Base-by-base conservation (phyloP, 2,888 invertebrate genomes). In the Orthosia gothica region DNA sequence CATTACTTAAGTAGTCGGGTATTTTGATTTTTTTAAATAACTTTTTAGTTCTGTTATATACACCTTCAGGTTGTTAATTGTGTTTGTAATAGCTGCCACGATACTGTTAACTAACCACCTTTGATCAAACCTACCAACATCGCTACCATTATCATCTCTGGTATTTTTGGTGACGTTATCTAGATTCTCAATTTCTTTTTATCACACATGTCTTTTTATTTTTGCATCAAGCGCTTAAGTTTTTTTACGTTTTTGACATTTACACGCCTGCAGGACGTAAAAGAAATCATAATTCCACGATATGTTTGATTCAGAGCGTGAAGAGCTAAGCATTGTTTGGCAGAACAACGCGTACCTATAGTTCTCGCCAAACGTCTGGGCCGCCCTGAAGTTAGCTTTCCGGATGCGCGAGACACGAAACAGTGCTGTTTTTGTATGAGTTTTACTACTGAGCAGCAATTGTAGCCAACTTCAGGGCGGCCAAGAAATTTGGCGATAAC, bases 301-400 rank as follows among this genome's bases (percentile, higher is more conserved):
- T 64, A 47, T 50, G 58, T 50, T 74, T 58, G 57, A 90, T 88
- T 85, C 79, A 90, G 89, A 90, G 89, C 89, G 87, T 89, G 78
- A 83, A 87, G 80, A 74, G n/a, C 23, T 74, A 47, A 54, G 72
- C 78, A 90, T 89, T 90, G 90, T 89, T 81, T 79, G 57, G 20
- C 55, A 54, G 57, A 52, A 54, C 54, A 70, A 65, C 62, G 67
- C 50, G 71, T 75, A 40, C 49, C 69, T 75, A 40, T 9, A 40
- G 40, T 40, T 40, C 40, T 40, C 40, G 40, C 40, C 40, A 40
- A 40, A 40, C 40, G 40, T 40, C 40, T 40, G 40, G 40, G 40
- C 40, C 40, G 9, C 40, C 40, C 40, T 40, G 40, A 40, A 40
- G 40, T 40, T 40, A 9, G 40, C 1, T 40, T 40, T 40, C 7